Conservation (phyloP, 2,797 vertebrate genomes). For the Esox masquinongy region DNA sequence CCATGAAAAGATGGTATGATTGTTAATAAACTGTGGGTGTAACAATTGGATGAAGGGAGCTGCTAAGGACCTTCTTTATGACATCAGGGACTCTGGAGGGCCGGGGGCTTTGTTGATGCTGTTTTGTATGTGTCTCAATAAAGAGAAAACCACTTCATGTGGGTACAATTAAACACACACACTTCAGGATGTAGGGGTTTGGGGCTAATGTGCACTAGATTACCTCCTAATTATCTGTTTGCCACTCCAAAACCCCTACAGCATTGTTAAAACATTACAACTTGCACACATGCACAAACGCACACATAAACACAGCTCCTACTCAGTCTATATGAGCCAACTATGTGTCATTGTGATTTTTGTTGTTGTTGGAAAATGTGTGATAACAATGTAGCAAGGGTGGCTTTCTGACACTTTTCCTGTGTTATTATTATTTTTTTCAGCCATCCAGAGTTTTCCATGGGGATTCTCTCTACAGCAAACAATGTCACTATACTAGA, state of each 20-base stretch:
- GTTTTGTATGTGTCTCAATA: background rate
- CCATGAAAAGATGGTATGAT: background rate
- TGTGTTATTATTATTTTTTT: too few relatives aligned
- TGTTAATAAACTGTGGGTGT: conserved; percentile 1
- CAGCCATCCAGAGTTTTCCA: too few relatives aligned
- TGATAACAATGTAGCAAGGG: too few relatives aligned
- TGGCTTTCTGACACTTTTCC: too few relatives aligned
- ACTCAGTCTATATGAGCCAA: background rate
- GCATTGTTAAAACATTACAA: background rate
- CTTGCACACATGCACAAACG: background rate
- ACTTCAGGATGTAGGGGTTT: conserved; percentile 1
- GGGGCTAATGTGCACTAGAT: background rate
- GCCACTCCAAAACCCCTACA: background rate
- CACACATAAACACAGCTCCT: background rate
- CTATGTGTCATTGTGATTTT: too few relatives aligned
- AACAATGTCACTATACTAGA: too few relatives aligned
- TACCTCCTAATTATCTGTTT: background rate
- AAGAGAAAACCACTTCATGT: conserved; percentile 1
- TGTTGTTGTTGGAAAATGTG: too few relatives aligned
- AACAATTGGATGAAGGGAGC: background rate
- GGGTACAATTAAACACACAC: background rate
- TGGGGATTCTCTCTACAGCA: too few relatives aligned
- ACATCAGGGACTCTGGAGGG: background rate
- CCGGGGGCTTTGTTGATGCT: background rate
- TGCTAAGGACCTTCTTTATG: background rate